A percentile compares a stretch with the other conserved stretches of the same genome.
These are phyloP conservation scores for Motacilla tschutschensis DNA, from an alignment of 2,113 vertebrate genomes.

Conservation along the genomic window DNA sequence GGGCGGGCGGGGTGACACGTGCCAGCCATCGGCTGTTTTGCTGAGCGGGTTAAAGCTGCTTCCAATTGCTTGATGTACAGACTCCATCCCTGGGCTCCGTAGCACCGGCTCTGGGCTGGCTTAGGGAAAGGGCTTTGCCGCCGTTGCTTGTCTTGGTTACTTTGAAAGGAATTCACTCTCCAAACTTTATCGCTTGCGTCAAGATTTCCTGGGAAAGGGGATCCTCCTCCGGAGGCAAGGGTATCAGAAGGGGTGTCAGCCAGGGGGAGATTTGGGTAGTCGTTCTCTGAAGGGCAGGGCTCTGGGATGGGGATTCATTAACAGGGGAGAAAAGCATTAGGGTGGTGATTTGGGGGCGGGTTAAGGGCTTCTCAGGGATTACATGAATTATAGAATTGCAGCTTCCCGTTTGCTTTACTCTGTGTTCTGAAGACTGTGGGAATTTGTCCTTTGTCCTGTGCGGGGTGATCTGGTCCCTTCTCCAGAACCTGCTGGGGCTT, in stretches of 20 bases:
- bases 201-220: constrained; percentile 42
- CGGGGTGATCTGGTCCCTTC: constrained; percentile 18
- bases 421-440: constrained; percentile 49
- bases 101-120: constrained; percentile 27
- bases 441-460: constrained; percentile 42
- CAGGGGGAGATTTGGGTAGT: constrained; percentile 9
- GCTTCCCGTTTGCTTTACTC: constrained; percentile 68
- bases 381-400: constrained; percentile 75
- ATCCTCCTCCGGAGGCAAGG: neutral
- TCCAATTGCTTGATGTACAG: constrained; percentile 55
- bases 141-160: constrained; percentile 56
- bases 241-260: neutral
- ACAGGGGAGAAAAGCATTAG: constrained; percentile 49
- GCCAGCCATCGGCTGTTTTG: constrained; percentile 25
- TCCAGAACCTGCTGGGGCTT: constrained; percentile 46
- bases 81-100: constrained; percentile 49
- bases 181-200: constrained; percentile 53
- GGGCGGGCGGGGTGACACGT: neutral
- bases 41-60: constrained; percentile 65
- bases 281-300: constrained; percentile 30
- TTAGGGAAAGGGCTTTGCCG: constrained; percentile 57
- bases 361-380: constrained; percentile 77
- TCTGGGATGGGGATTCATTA: constrained; percentile 20
- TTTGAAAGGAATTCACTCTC: constrained; percentile 72
- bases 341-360: constrained; percentile 68